Conservation (phyloP, 2,888 invertebrate species). For the Cephus nigrinus region DNA sequence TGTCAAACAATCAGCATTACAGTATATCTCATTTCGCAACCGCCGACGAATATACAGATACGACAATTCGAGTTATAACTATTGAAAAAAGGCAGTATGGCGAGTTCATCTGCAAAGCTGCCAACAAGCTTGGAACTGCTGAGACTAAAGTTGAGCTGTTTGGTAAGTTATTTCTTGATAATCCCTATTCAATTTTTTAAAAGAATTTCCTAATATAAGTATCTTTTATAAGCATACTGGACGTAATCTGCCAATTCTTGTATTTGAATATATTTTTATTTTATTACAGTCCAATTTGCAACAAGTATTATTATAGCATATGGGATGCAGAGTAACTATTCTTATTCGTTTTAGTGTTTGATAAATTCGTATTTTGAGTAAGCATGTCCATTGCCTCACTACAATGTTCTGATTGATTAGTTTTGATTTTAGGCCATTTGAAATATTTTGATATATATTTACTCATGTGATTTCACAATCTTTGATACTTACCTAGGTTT, state of each 20-base stretch:
- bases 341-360: neutral
- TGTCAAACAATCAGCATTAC: constrained; percentile 92
- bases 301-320: neutral
- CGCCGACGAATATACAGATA: constrained; percentile 92
- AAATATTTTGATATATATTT: neutral
- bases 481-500: neutral
- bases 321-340: neutral
- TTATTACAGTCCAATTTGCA: neutral
- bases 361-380: neutral
- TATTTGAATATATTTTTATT: neutral
- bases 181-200: neutral
- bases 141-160: constrained; percentile 85
- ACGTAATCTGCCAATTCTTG: neutral
- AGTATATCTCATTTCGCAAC: constrained; percentile 91
- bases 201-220: neutral
- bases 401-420: neutral
- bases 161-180: constrained; percentile 70
- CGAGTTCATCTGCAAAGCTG: constrained; percentile 86
- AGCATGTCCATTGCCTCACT: neutral
- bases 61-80: constrained; percentile 88
- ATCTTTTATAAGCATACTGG: neutral
- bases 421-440: neutral
- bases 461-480: neutral
- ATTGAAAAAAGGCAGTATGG: constrained; percentile 93
- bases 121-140: constrained; percentile 87